A percentile compares a stretch with the other conserved stretches of the same genome.
Evolutionary conservation across 92 coral and sea anemone genomes (phyloP).

Genomic region (Actinernus sp.): DNA sequence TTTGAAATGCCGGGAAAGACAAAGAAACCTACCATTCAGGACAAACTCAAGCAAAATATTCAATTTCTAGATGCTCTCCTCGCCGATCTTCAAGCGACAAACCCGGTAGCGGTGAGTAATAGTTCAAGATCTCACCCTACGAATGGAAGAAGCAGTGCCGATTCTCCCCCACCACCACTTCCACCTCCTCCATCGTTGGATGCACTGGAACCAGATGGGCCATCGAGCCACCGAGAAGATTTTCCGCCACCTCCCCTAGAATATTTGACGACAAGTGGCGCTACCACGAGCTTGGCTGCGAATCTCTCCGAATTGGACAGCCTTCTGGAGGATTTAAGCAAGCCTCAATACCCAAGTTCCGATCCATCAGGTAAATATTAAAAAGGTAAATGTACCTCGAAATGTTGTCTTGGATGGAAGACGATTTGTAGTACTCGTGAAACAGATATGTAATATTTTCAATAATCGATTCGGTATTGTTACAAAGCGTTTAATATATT

Average conservation of each 20-base stretch:
- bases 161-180: slow-evolving; percentile 84
- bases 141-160: slow-evolving; percentile 86
- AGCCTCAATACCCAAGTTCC: slow-evolving; percentile 59
- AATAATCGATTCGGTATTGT: no score
- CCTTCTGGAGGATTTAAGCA: slow-evolving; percentile 86
- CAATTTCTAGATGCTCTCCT: slow-evolving; percentile 94
- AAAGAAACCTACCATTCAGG: slow-evolving; percentile 77
- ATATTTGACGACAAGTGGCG: slow-evolving; percentile 5
- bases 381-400: no score
- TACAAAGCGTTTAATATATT: no score
- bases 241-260: slow-evolving; percentile 70
- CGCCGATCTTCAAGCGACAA: slow-evolving; percentile 91
- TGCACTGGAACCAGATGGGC: slow-evolving; percentile 65
- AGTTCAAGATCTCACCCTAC: slow-evolving; percentile 26
- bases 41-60: slow-evolving; percentile 87
- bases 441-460: no score
- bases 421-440: no score
- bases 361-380: slow-evolving; percentile 58
- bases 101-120: slow-evolving; percentile 48
- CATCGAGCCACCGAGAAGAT: slow-evolving; percentile 29
- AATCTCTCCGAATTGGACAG: slow-evolving; percentile 96
- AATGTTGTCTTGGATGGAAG: no score
- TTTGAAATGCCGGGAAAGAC: slow-evolving; percentile 80
- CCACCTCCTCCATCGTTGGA: slow-evolving; percentile 93
- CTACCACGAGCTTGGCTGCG: slow-evolving; percentile 76